Percentiles rank a stretch among this genome's conserved stretches.
These are phyloP conservation scores for Ochropleura plecta DNA, from an alignment of 2,888 invertebrate genomes.

Conservation along the genomic window DNA sequence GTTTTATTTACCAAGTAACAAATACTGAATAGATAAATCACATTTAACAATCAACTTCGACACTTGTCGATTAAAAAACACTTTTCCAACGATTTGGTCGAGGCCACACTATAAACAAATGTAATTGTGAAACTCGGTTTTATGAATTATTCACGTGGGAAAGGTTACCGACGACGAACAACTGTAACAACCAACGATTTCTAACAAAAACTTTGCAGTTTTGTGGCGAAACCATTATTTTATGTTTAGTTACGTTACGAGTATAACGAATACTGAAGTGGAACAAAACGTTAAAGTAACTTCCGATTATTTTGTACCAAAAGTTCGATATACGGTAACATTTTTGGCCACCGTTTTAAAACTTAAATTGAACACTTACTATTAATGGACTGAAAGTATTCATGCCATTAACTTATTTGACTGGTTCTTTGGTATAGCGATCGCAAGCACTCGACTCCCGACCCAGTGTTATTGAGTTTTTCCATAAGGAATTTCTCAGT, in stretches of 20 bases:
- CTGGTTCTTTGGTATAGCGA: too few relatives aligned
- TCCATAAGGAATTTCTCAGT: too few relatives aligned
- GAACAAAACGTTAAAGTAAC: too few relatives aligned
- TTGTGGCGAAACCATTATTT: constrained; percentile 60
- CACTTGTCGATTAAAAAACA: constrained; percentile 29
- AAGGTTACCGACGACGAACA: constrained; percentile 74
- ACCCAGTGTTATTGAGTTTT: too few relatives aligned
- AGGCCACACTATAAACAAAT: constrained; percentile 59
- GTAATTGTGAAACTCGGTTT: constrained; percentile 76
- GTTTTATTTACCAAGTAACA: not conserved
- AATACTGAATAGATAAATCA: constrained; percentile 4
- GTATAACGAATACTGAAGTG: constrained; percentile 25
- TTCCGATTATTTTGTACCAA: not conserved
- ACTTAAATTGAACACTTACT: constrained; percentile 13
- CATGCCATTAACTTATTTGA: too few relatives aligned
- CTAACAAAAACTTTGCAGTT: constrained; percentile 73
- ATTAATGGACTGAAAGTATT: not conserved
- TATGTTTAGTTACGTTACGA: constrained; percentile 32
- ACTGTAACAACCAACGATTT: constrained; percentile 77
- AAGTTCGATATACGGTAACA: not conserved
- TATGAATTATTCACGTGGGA: constrained; percentile 85
- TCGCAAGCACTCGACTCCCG: too few relatives aligned
- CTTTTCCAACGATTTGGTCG: constrained; percentile 44
- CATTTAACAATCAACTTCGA: not conserved
- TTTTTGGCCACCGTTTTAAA: constrained; percentile 3